Conservation (phyloP, 2,888 invertebrate genomes). For the Coremacera marginata region DNA sequence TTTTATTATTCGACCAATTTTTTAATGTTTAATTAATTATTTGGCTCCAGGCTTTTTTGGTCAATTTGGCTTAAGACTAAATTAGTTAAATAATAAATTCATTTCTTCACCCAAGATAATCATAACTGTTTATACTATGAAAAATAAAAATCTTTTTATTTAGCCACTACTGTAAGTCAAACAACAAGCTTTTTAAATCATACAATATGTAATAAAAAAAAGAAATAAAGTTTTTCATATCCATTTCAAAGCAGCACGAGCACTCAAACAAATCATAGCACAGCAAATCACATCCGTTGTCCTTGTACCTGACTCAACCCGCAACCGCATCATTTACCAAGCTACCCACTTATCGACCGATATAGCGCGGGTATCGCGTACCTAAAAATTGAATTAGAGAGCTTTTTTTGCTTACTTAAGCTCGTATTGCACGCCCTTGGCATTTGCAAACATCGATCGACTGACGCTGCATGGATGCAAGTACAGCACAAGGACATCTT, state of each 20-base stretch:
- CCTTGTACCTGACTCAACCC: slow-evolving; percentile 24
- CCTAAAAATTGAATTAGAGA: slow-evolving; percentile 29
- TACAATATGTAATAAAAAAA: slow-evolving; percentile 27
- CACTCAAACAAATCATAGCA: slow-evolving; percentile 23
- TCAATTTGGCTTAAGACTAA: no score
- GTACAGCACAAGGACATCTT: slow-evolving; percentile 7
- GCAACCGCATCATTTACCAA: neutral
- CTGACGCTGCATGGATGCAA: slow-evolving; percentile 1
- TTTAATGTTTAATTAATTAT: no score
- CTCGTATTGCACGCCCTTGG: slow-evolving; percentile 33
- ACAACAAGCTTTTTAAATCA: slow-evolving; percentile 20
- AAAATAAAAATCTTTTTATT: no score
- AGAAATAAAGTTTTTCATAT: neutral
- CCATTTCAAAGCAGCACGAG: slow-evolving; percentile 14
- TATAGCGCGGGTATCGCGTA: neutral
- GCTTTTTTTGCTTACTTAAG: slow-evolving; percentile 21
- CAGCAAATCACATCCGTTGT: slow-evolving; percentile 22
- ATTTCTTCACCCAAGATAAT: no score
- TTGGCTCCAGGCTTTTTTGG: no score
- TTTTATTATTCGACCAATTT: no score
- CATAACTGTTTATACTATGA: no score
- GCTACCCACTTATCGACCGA: neutral
- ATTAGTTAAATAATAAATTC: no score
- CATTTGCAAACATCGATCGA: slow-evolving; percentile 27
- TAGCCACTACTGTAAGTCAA: slow-evolving; percentile 22